phyloP scores from a whole-genome alignment of 1,140 invertebrate species.

The Penaeus japonicus region DNA sequence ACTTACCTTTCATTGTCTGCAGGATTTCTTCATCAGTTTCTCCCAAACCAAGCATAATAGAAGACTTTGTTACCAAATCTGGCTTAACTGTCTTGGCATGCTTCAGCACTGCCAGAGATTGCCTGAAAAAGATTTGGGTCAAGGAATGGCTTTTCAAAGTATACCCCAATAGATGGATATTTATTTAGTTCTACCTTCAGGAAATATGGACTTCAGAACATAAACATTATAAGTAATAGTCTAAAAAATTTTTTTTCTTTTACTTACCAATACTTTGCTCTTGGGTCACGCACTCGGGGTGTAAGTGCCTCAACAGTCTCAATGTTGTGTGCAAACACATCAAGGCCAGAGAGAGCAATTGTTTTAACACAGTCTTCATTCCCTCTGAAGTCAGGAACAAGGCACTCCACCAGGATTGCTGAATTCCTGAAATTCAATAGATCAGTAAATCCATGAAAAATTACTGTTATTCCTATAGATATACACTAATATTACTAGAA shows the following conservation, averaged over 20 bases:
- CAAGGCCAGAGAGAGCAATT: constrained; percentile 83
- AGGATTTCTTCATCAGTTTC: constrained; percentile 92
- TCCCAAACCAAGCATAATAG: constrained; percentile 97
- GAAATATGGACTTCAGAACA: no score
- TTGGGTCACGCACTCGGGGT: constrained; percentile 89
- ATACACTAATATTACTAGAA: no score
- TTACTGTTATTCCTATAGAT: no score
- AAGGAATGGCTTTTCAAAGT: neutral
- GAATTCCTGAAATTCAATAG: constrained; percentile 72
- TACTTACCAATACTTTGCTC: constrained; percentile 72
- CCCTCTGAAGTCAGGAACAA: constrained; percentile 96
- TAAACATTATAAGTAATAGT: no score
- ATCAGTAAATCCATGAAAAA: neutral
- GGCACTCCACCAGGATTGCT: constrained; percentile 92
- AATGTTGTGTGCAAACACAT: constrained; percentile 97
- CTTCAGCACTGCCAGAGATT: constrained; percentile 84
- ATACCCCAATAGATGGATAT: no score
- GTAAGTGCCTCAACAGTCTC: constrained; percentile 90
- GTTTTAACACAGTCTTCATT: constrained; percentile 77
- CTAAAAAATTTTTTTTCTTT: neutral
- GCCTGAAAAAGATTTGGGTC: constrained; percentile 67
- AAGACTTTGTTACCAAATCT: constrained; percentile 93
- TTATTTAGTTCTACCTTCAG: no score
- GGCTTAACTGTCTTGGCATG: constrained; percentile 80
- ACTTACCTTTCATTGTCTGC: constrained; percentile 79